Conservation (phyloP, 2,113 vertebrate genomes). For the Etheostoma cragini region DNA sequence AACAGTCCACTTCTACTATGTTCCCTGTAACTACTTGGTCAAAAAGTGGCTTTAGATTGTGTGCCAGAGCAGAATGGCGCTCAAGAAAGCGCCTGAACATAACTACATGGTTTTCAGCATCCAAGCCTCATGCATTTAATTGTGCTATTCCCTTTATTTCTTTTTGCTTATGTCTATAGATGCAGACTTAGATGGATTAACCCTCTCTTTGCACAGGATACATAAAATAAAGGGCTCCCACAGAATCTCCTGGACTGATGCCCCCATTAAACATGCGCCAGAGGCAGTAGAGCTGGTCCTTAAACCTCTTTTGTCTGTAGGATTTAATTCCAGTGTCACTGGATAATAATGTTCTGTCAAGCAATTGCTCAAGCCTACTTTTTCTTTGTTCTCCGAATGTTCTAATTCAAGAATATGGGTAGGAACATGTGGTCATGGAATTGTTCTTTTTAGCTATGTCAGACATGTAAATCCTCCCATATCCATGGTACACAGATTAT, state of each 20-base stretch:
- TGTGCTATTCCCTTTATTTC: not conserved
- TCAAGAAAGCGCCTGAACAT: not conserved
- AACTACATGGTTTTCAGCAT: not conserved
- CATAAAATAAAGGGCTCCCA: constrained; percentile 22
- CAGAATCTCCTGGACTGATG: constrained; percentile 10
- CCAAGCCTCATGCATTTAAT: not conserved
- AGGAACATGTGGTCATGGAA: not conserved
- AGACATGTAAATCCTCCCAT: constrained; percentile 21
- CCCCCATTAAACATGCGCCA: constrained; percentile 14
- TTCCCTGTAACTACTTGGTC: no score
- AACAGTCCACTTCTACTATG: no score
- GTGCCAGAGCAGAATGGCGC: not conserved
- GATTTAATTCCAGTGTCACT: constrained; percentile 22
- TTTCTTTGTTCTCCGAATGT: not conserved
- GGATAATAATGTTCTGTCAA: constrained; percentile 4
- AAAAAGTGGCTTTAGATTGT: no score
- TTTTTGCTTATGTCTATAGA: not conserved
- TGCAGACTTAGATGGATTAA: constrained; percentile 1
- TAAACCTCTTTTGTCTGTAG: not conserved
- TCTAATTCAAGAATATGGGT: not conserved
- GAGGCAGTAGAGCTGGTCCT: not conserved
- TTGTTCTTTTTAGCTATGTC: not conserved
- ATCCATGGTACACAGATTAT: constrained; percentile 12
- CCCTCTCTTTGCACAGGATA: constrained; percentile 17
- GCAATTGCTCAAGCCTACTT: not conserved